Evolutionary conservation across 2,797 vertebrate species (phyloP).

Genomic region (Octomys mimax): DNA sequence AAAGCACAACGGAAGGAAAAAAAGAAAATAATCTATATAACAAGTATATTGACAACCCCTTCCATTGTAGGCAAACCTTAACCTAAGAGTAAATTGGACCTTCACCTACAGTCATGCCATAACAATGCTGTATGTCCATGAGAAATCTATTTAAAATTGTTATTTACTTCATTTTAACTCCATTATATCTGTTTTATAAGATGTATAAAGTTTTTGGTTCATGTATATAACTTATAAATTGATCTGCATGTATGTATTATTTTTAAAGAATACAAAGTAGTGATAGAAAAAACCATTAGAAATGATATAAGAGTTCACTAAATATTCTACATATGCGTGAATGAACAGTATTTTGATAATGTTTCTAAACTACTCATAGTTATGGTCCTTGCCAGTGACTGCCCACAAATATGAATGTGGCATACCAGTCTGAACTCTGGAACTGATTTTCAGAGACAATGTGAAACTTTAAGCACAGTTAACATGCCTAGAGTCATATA

Average conservation of each 20-base stretch:
- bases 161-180: conserved; percentile 25
- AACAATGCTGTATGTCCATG: too few relatives aligned
- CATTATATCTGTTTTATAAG: conserved; percentile 15
- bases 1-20: not conserved
- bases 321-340: not conserved
- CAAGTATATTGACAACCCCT: not conserved
- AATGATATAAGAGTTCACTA: too few relatives aligned
- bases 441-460: conserved; percentile 61
- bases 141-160: not conserved
- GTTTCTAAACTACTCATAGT: conserved; percentile 28
- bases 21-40: not conserved
- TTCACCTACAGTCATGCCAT: not conserved
- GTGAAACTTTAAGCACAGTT: conserved; percentile 49
- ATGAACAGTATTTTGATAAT: conserved; percentile 27
- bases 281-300: too few relatives aligned
- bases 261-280: too few relatives aligned
- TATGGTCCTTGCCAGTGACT: conserved; percentile 46
- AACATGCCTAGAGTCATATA: conserved; percentile 58
- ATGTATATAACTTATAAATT: not conserved
- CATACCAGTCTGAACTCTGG: conserved; percentile 51
- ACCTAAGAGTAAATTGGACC: not conserved
- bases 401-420: conserved; percentile 31
- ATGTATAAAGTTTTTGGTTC: not conserved
- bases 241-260: not conserved
- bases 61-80: not conserved